Base-by-base conservation (phyloP, 1,140 invertebrate genomes). In the Ridgeia piscesae region DNA sequence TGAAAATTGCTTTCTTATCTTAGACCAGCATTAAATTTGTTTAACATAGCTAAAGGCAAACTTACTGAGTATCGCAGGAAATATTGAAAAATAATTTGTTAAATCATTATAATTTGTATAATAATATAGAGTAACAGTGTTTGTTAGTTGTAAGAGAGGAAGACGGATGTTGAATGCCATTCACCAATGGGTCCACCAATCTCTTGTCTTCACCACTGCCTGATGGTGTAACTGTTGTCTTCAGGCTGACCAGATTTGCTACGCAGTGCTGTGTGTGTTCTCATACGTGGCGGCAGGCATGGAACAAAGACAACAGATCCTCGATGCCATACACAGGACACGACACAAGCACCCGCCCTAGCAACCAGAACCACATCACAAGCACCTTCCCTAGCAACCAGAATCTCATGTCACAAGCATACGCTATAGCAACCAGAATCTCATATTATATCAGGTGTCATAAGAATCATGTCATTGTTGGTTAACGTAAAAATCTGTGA, bases 211-310 rank as follows among this genome's bases (percentile, higher is more conserved):
- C n/a, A n/a, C n/a, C n/a, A n/a, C n/a, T 42, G 42, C 11, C 89
- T 89, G 9, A 89, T 89, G 89, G 34, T 34, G 9, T 89, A 9
- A 4, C 34, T 34, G 35, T 42, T n/a, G 88, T 91, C 97, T 97
- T 94, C 96, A 99, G 99, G 98, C 99, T 95, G 98, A 99, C 96
- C 99, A 99, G 96, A 99, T 99, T 95, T 99, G 99, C 96, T 99
- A 99, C 96, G 98, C 99, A 94, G 99, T 99, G 88, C 97, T 99
- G 93, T 99, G 99, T 97, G 98, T 99, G 93, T 99, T 99, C 96
- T 99, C 99, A 33, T 99, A 99, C 96, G 97, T 99, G 94, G 99
- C 99, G 89, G 99, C 99, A 89, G 98, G 98, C 33, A 95, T 95
- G 94, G 95, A 95, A 88, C 91, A 88, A 88, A 6, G 88, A 8